phyloP scores from a whole-genome alignment of 2,113 vertebrate genomes.

The Datnioides undecimradiatus region DNA sequence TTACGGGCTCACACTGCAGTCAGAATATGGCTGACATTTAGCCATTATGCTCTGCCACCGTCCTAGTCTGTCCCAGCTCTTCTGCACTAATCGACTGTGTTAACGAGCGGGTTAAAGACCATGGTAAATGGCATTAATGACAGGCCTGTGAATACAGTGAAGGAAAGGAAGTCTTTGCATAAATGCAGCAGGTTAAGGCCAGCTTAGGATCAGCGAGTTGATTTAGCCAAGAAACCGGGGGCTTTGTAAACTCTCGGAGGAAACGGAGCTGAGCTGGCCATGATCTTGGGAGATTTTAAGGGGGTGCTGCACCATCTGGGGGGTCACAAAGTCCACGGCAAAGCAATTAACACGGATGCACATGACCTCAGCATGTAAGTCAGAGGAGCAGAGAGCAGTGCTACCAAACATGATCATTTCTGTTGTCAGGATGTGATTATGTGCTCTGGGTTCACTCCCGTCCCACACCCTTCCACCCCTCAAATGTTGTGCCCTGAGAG shows the following conservation, averaged over 20 bases:
- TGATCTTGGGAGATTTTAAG: constrained; percentile 39
- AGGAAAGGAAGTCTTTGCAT: constrained; percentile 41
- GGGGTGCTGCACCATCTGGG: background rate
- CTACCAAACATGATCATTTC: constrained; percentile 62
- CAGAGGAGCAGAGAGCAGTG: constrained; percentile 46
- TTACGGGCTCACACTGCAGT: constrained; percentile 60
- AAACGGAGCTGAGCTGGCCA: constrained; percentile 2
- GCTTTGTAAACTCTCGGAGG: constrained; percentile 23
- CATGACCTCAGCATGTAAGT: constrained; percentile 56
- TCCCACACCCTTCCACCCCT: background rate
- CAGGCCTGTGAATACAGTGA: constrained; percentile 47
- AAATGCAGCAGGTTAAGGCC: constrained; percentile 19
- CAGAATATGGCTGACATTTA: constrained; percentile 73
- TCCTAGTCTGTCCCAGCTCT: constrained; percentile 37
- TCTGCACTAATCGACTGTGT: constrained; percentile 69
- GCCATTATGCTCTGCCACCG: constrained; percentile 54
- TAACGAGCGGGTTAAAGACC: constrained; percentile 68
- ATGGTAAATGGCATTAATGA: constrained; percentile 52
- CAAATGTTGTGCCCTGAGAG: constrained; percentile 55
- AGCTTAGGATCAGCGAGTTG: constrained; percentile 7
- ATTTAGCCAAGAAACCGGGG: constrained; percentile 15
- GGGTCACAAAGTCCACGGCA: constrained; percentile 44
- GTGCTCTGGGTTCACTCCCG: constrained; percentile 44
- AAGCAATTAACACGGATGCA: constrained; percentile 63
- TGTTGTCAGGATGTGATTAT: constrained; percentile 77